These are phyloP conservation scores for Drosophila malerkotliana DNA, from an alignment of 1,140 invertebrate genomes.

Conservation along the genomic window DNA sequence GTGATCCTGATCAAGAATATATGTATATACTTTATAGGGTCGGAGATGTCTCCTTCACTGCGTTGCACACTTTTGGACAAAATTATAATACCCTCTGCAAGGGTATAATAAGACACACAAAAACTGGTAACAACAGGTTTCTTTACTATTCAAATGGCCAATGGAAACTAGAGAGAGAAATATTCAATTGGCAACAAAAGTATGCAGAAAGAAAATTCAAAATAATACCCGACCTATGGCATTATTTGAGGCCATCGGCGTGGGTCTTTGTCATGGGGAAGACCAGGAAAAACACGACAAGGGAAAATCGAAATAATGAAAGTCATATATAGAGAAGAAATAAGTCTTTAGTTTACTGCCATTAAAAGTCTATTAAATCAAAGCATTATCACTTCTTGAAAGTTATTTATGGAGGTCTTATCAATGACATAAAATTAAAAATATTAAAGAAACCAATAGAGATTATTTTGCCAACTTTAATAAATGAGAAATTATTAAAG, in stretches of 20 bases:
- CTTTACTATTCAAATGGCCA: not conserved
- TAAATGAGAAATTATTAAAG: not conserved
- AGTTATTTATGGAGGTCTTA: not conserved
- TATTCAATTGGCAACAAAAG: conserved; percentile 13
- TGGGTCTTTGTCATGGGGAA: conserved; percentile 32
- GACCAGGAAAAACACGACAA: conserved; percentile 18
- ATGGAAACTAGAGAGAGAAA: conserved; percentile 6
- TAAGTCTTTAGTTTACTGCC: not conserved
- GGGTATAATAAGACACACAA: no score
- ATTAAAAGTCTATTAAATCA: conserved; percentile 3
- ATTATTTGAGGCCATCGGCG: conserved; percentile 27
- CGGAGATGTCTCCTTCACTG: no score
- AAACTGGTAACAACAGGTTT: conserved; percentile 21
- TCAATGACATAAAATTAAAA: not conserved
- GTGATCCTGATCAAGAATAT: no score
- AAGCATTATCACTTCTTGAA: not conserved
- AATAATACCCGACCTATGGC: conserved; percentile 45
- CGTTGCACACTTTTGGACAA: no score
- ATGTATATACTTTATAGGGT: no score
- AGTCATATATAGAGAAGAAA: conserved; percentile 2
- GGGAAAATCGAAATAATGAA: conserved; percentile 4
- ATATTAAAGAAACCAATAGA: not conserved
- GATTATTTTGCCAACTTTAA: not conserved
- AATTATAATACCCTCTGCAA: no score
- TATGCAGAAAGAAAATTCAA: conserved; percentile 13